A percentile compares a stretch with the other conserved stretches of the same genome.
These are phyloP conservation scores for Steinernema feltiae DNA, from an alignment of 1,140 invertebrate species.

Conservation along the genomic window DNA sequence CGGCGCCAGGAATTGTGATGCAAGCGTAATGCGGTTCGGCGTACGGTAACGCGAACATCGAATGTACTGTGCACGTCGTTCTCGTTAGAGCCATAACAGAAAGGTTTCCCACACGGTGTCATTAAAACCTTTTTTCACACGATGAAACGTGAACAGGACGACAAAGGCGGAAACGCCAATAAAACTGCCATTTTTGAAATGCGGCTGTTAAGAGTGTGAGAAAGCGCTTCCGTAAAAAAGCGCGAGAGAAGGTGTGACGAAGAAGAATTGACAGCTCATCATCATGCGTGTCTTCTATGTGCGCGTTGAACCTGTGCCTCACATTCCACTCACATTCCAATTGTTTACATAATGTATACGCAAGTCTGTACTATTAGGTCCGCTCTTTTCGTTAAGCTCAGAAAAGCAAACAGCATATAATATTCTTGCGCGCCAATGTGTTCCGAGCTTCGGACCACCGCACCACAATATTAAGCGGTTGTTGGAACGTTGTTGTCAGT, in stretches of 20 bases:
- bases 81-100: too few species aligned
- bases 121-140: not conserved
- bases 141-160: not conserved
- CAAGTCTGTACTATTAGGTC: not conserved
- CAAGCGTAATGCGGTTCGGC: too few species aligned
- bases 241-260: too few species aligned
- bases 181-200: not conserved
- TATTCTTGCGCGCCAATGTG: not conserved
- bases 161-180: not conserved
- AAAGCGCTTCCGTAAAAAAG: not conserved
- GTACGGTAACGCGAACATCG: too few species aligned
- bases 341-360: not conserved
- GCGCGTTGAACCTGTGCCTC: too few species aligned
- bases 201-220: not conserved
- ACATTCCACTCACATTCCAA: not conserved
- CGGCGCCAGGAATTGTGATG: too few species aligned
- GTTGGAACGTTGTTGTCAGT: not conserved
- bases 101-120: not conserved
- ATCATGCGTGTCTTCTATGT: too few species aligned
- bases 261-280: too few species aligned
- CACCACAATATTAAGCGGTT: not conserved
- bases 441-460: not conserved
- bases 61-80: too few species aligned
- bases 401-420: conserved; percentile 2
- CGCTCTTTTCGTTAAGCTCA: not conserved